These are phyloP conservation scores for Hiodon alosoides DNA, from an alignment of 2,113 vertebrate species.

Conservation along the genomic window DNA sequence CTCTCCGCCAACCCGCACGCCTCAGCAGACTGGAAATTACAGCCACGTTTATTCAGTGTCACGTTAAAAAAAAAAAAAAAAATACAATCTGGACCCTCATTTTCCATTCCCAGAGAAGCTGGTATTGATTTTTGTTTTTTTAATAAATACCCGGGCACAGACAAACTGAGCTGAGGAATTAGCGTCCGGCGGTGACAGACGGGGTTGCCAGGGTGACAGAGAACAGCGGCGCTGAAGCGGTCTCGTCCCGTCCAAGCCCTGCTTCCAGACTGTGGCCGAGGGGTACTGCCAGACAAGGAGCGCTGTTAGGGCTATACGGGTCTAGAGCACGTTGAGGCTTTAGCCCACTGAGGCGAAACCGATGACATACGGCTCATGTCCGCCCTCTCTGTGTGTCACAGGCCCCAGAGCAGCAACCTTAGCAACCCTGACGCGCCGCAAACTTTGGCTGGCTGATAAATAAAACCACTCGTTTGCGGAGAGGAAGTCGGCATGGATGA, in stretches of 20 bases:
- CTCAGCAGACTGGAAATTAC: neutral
- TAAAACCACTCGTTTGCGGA: slow-evolving; percentile 53
- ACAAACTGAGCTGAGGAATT: neutral
- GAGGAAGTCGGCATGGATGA: slow-evolving; percentile 42
- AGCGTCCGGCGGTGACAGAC: neutral
- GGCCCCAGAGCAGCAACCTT: slow-evolving; percentile 47
- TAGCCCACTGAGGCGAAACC: no score
- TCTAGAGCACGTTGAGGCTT: no score
- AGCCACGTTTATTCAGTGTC: neutral
- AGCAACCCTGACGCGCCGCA: slow-evolving; percentile 58
- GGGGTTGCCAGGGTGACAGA: neutral
- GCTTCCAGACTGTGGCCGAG: slow-evolving; percentile 21
- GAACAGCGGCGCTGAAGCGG: neutral
- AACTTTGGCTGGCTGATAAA: slow-evolving; percentile 62
- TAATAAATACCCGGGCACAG: neutral
- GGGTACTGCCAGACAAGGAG: slow-evolving; percentile 1
- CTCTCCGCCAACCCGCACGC: neutral
- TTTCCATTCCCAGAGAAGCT: neutral
- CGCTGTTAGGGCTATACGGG: neutral
- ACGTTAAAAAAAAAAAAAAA: neutral
- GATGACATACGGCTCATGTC: neutral
- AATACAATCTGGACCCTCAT: neutral
- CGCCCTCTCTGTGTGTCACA: slow-evolving; percentile 48
- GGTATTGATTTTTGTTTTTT: neutral
- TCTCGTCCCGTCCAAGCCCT: neutral